These are phyloP conservation scores for Mormyrops boulengeri DNA, from an alignment of 2,797 vertebrate genomes.

Conservation along the genomic window DNA sequence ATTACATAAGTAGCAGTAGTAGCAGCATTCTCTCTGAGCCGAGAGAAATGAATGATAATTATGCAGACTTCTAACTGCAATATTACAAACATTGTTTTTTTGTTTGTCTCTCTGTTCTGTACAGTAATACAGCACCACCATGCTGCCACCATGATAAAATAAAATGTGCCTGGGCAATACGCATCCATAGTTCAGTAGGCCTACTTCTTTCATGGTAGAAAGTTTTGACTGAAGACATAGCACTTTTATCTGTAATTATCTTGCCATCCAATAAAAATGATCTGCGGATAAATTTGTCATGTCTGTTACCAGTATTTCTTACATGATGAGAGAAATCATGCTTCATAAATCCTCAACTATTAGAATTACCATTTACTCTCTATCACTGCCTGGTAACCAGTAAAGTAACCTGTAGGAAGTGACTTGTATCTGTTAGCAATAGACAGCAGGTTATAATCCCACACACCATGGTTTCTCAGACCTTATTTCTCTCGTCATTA, in stretches of 20 bases:
- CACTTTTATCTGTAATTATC: background rate
- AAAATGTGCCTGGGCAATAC: background rate
- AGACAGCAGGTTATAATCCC: background rate
- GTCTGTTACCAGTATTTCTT: background rate
- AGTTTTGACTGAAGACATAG: background rate
- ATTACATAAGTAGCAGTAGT: background rate
- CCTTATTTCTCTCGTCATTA: background rate
- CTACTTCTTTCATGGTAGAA: background rate
- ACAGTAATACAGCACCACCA: background rate
- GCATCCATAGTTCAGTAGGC: background rate
- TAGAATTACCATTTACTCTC: background rate
- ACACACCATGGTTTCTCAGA: background rate
- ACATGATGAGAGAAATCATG: background rate
- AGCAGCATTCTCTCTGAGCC: background rate
- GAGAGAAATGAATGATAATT: background rate
- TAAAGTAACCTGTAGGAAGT: background rate
- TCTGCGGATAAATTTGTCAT: background rate
- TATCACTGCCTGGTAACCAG: background rate
- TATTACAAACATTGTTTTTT: background rate
- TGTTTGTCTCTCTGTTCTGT: background rate
- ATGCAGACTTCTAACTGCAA: background rate
- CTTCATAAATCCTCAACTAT: background rate
- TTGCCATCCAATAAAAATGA: background rate
- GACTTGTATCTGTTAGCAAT: background rate
- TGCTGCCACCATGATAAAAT: background rate